Evolutionary conservation across 2,888 invertebrate genomes (phyloP).

Genomic region (Napeogenes sylphis): DNA sequence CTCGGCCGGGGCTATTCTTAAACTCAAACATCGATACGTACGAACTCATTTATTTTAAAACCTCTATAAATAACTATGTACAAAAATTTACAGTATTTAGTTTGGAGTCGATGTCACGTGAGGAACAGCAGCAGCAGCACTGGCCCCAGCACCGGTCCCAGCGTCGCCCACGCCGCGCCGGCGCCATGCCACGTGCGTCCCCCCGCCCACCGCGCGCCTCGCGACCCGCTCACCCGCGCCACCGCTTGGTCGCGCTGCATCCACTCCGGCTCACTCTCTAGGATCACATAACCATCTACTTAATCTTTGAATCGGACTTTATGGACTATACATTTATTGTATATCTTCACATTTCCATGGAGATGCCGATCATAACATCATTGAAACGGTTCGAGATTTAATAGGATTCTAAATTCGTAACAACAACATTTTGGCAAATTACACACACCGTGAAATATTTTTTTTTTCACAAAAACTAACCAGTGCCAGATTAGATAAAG

Average conservation of each 20-base stretch:
- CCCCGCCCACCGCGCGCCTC: constrained; percentile 12
- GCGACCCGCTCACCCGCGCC: constrained; percentile 26
- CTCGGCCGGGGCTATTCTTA: constrained; percentile 6
- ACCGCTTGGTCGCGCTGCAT: constrained; percentile 80
- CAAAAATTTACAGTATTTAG: constrained; percentile 27
- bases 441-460: neutral
- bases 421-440: neutral
- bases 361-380: too few relatives aligned
- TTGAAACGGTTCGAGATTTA: neutral
- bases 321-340: too few relatives aligned
- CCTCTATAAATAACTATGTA: constrained; percentile 27
- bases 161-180: constrained; percentile 8
- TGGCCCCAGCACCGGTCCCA: constrained; percentile 20
- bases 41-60: constrained; percentile 29
- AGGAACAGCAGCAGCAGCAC: constrained; percentile 16
- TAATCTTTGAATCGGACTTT: neutral
- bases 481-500: constrained; percentile 1
- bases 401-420: neutral
- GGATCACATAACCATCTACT: constrained; percentile 8
- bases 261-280: constrained; percentile 76
- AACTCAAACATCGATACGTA: constrained; percentile 12
- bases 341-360: too few relatives aligned
- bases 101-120: constrained; percentile 22
- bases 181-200: neutral
- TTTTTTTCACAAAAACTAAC: neutral